Base-by-base conservation (phyloP, 2,113 vertebrate genomes). In the Rhinogobius similis region DNA sequence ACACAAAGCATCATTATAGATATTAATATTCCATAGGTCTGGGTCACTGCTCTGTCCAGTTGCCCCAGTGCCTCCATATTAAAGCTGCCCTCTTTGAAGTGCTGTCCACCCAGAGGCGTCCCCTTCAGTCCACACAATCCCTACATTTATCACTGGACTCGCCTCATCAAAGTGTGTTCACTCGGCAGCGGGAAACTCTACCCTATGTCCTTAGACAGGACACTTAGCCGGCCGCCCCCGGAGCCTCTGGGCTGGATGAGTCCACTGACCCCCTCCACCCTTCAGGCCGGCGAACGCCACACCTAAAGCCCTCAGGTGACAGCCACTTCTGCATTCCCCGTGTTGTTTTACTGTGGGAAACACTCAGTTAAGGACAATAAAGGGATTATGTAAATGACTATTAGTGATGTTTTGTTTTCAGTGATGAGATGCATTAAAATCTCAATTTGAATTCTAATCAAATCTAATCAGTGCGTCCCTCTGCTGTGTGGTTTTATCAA, bases 21-120 rank as follows among this genome's bases (percentile, higher is more conserved):
- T 52, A 55, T 26, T 55, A 55, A 55, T 55, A 55, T 55, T 13
- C 23, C 29, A n/a, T n/a, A n/a, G 29, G 27, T 38, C 2, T 12
- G 27, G 61, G 62, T 66, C 59, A 46, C 23, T 62, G 55, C 68
- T 72, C 24, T 72, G 87, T 88, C 86, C 86, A 78, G 73, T 86
- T 81, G 80, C 82, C 78, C 85, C 68, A 64, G 80, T 20, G 79
- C 77, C 73, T 80, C 77, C 81, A 85, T 89, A 93, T 92, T 92
- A 89, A 91, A 92, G 83, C 52, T 66, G 70, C 81, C 67, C 87
- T 65, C 89, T 93, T 93, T 93, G 91, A 93, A 91, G 67, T 86
- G 79, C 77, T 77, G 89, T 89, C 82, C 88, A 88, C 90, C 91
- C 90, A 85, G 72, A 82, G 82, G 82, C 82, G 78, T 84, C 82